Evolutionary conservation across 2,888 invertebrate genomes (phyloP).

Genomic region (Eristalinus aeneus): DNA sequence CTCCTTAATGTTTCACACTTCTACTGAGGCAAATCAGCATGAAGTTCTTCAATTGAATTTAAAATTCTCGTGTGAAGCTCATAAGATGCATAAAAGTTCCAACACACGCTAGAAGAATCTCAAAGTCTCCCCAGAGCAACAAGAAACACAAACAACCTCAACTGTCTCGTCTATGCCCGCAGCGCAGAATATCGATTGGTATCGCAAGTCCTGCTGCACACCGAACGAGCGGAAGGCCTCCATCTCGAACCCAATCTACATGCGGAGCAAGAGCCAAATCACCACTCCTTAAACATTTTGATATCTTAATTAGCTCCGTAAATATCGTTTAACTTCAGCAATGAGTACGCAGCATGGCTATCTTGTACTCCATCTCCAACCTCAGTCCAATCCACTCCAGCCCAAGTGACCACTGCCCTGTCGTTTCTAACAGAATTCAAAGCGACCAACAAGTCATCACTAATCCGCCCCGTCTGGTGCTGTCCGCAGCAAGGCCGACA

Average conservation of each 20-base stretch:
- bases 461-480: conserved; percentile 45
- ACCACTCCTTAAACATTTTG: conserved; percentile 72
- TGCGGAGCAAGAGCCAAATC: conserved; percentile 40
- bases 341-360: conserved; percentile 64
- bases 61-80: too few species aligned
- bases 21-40: too few species aligned
- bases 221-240: not conserved
- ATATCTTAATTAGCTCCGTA: conserved; percentile 75
- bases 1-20: too few species aligned
- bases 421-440: conserved; percentile 64
- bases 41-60: too few species aligned
- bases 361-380: conserved; percentile 62
- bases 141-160: conserved; percentile 4
- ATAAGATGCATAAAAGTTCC: too few species aligned
- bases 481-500: conserved; percentile 13
- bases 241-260: not conserved
- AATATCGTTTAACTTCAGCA: conserved; percentile 74
- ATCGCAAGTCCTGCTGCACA: conserved; percentile 7
- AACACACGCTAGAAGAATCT: too few species aligned
- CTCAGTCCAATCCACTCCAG: not conserved
- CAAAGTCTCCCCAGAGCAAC: too few species aligned
- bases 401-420: conserved; percentile 48
- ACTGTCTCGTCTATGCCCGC: conserved; percentile 41
- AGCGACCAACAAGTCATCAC: conserved; percentile 68
- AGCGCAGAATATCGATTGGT: conserved; percentile 30